phyloP scores from a whole-genome alignment of 2,797 vertebrate species.

The Oryzias dopingdopingensis region DNA sequence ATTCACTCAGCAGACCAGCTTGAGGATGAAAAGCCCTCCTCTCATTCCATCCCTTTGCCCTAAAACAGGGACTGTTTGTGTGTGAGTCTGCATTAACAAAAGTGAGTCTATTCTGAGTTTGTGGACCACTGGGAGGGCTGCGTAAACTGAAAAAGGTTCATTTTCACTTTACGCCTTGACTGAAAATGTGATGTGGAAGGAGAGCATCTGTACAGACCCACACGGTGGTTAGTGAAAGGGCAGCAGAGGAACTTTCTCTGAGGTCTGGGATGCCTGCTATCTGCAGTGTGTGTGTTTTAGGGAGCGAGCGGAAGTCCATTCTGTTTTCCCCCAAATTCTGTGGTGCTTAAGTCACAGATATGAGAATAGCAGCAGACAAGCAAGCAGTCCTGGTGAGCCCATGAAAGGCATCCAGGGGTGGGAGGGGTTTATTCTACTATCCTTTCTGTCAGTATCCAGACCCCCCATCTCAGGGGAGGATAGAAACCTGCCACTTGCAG shows the following conservation, averaged over 20 bases:
- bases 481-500: slow-evolving; percentile 23
- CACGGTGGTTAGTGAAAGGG: background rate
- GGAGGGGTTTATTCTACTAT: background rate
- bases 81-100: slow-evolving; percentile 23
- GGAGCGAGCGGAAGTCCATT: slow-evolving; percentile 27
- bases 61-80: background rate
- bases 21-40: background rate
- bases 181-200: background rate
- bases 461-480: slow-evolving; percentile 27
- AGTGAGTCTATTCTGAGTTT: slow-evolving; percentile 10
- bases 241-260: background rate
- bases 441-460: slow-evolving; percentile 41
- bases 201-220: background rate
- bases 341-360: slow-evolving; percentile 59
- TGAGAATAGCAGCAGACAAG: slow-evolving; percentile 61
- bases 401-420: slow-evolving; percentile 12
- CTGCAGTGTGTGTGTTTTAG: slow-evolving; percentile 20
- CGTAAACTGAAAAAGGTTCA: background rate
- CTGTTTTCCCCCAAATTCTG: slow-evolving; percentile 64
- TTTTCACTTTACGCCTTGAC: background rate
- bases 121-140: slow-evolving; percentile 5
- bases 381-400: slow-evolving; percentile 19
- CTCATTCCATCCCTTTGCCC: background rate
- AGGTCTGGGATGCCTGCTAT: slow-evolving; percentile 8
- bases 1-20: background rate